These are phyloP conservation scores for Puntigrus tetrazona DNA, from an alignment of 2,113 vertebrate genomes.

Conservation along the genomic window DNA sequence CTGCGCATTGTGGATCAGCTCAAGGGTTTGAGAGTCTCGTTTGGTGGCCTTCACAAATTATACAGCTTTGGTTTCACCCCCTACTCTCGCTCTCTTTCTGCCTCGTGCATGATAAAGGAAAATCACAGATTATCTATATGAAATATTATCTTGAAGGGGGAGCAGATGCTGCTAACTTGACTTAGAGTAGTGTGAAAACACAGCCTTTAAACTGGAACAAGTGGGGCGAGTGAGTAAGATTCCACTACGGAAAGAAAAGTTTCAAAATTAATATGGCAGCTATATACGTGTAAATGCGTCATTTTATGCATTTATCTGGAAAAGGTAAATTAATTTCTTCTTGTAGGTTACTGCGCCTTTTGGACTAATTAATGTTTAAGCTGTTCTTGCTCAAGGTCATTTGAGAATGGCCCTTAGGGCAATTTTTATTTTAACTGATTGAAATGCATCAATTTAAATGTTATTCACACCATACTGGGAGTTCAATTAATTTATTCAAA, in stretches of 20 bases:
- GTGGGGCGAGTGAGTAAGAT: neutral
- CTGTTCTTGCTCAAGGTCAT: neutral
- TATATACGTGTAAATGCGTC: neutral
- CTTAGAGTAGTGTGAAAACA: neutral
- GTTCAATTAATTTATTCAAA: neutral
- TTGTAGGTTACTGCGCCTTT: neutral
- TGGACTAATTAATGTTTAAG: neutral
- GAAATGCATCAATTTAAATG: neutral
- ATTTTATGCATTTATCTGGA: neutral
- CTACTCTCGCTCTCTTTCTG: neutral
- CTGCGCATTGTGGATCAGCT: neutral
- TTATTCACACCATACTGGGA: neutral
- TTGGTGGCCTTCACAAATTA: neutral
- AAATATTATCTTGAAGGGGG: neutral
- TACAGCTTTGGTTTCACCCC: neutral
- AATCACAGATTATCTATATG: neutral
- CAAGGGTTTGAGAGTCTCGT: neutral
- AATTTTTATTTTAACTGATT: neutral
- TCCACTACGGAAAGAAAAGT: neutral
- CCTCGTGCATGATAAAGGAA: slow-evolving; percentile 1
- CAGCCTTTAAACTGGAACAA: neutral
- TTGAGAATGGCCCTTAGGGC: neutral
- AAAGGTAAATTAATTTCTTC: neutral
- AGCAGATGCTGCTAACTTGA: neutral
- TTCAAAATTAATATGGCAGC: neutral